Conservation (phyloP, 2,797 vertebrate genomes). For the Urophycis tenuis region DNA sequence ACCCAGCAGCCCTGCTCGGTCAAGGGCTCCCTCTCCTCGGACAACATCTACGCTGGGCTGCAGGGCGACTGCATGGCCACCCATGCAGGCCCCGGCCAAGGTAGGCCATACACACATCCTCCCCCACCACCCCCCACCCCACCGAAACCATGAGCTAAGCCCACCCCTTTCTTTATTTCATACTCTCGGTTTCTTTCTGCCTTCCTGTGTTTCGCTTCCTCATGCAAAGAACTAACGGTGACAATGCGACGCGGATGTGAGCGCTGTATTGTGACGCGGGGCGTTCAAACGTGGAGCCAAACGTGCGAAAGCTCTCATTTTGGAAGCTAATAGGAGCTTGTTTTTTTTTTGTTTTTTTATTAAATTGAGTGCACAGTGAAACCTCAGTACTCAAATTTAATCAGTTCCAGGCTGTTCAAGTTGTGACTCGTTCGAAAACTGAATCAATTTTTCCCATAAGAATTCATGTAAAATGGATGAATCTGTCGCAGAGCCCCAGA, state of each 20-base stretch:
- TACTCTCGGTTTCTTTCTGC: neutral
- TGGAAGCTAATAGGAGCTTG: neutral
- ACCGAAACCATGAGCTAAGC: neutral
- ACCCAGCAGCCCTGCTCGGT: conserved; percentile 97
- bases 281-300: neutral
- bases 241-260: neutral
- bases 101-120: conserved; percentile 65
- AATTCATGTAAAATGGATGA: no score
- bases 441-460: no score
- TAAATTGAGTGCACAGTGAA: no score
- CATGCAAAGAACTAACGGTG: neutral
- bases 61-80: conserved; percentile 73
- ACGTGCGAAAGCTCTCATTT: neutral
- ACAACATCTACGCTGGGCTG: conserved; percentile 85
- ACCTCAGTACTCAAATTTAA: no score
- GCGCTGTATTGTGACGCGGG: neutral
- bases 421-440: no score
- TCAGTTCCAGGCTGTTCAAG: no score
- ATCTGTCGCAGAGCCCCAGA: no score
- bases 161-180: neutral
- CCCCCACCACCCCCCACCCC: neutral
- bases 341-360: no score
- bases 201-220: neutral
- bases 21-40: conserved; percentile 94
- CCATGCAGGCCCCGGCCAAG: conserved; percentile 77